Evolutionary conservation across 2,797 vertebrate species (phyloP), one percentile per base, ranked within the genome.

Genomic region (Tenualosa thibaudeaui): DNA sequence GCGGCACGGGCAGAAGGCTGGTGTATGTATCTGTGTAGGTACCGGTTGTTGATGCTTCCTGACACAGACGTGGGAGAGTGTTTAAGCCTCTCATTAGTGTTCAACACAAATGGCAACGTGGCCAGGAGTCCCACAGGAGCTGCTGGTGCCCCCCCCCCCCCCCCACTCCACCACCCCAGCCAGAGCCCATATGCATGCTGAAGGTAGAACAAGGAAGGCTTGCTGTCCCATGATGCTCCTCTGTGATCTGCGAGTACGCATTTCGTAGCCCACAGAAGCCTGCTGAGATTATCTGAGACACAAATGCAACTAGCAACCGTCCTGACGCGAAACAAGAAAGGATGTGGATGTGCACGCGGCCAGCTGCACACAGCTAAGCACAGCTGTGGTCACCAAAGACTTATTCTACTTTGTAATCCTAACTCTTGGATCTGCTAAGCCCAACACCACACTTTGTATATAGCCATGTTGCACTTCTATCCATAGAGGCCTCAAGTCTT

Each of bases 61-160:
- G 84, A 83, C 82, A 83, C 71, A 85, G 60, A 3, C 31, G 82
- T 86, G 84, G 89, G 85, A 85, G 89, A 78, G 40, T 24, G n/a
- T 81, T 87, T 88, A 88, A 87, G 85, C 84, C 82, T 81, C 86
- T 89, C 85, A 84, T 86, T 89, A 88, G 89, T 81, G 84, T 87
- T 89, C 88, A 83, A 85, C 85, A 88, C 85, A 83, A 87, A 86
- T 85, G 88, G 83, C 86, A 90, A 62, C 62, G 49, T 81, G 51
- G 86, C 62, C 83, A 83, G 85, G 84, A 85, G 87, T 86, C 83
- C 60, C 50, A 9, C 50, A 13, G 46, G 51, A 19, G 53, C 85
- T 86, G 81, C 82, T 81, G 58, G 37, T 49, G 46, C 46, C 50
- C 50, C 50, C 50, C 2, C 9, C 50, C 50, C 12, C 9, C 50